Base-by-base conservation (phyloP, 2,888 invertebrate species). In the Rapana venosa region DNA sequence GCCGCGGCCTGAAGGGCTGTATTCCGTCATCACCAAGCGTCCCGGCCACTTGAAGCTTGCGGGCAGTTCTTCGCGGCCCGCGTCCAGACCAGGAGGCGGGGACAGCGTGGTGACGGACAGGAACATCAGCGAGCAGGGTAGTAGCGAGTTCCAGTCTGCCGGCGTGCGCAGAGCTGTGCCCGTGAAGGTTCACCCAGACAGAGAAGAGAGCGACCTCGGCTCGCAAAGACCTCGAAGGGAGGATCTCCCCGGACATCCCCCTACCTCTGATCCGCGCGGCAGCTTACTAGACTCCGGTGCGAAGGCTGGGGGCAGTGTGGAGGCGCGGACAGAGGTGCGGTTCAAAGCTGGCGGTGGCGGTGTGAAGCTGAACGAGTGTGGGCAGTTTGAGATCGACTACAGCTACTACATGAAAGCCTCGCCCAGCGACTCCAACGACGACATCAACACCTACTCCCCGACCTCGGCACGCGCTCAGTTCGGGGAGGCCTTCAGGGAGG, bases 371-470 rank as follows among this genome's bases (percentile, higher is more conserved):
- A 89, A 85, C 77, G 56, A 70, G 0, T 66, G 47, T 2, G 89
- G 89, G 8, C 35, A 89, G 77, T 83, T 89, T 20, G 89, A 89
- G n/a, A 89, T 89, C 30, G 89, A 89, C 77, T 89, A 89, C 89
- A 89, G 89, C 77, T 89, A 89, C 85, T 89, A 89, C 89, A n/a
- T 89, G 70, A 89, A 89, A 56, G 89, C 89, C 11, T 56, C 89
- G 74, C 89, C 89, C 85, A 89, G 89, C 32, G 89, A 89, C 22
- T 85, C 89, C 47, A 89, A 89, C 74, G 89, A 89, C 84, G 74
- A 89, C 4, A 47, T 89, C 13, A 89, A 89, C 85, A 89, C 89
- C 0, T 85, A 70, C 84, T 83, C 89, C 17, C 84, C 89, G 5
- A 84, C 84, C 30, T 32, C 15, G 1, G 17, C 66, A 1, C 61